Evolutionary conservation across 2,113 vertebrate genomes (phyloP), one percentile per base, ranked within the genome.

Genomic region (Cyrtonyx montezumae): DNA sequence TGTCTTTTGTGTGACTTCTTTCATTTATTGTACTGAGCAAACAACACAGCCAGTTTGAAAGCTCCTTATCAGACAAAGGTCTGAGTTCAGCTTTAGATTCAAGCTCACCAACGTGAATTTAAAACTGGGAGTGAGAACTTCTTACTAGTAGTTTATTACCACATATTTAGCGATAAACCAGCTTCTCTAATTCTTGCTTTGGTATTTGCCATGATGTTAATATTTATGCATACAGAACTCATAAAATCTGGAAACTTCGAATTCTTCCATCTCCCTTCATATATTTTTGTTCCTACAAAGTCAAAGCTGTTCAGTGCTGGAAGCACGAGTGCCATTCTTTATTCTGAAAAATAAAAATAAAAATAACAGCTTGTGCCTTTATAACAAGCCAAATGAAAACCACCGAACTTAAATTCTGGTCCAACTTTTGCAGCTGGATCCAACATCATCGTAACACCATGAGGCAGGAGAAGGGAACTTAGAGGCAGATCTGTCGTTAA

Each of bases 361-460:
- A 95, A 45, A 14, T 37, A 88, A 51, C 10, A 71, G 32, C 25
- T 88, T 78, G 30, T 88, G 61, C 37, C 71, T 90, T 89, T 80
- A 67, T 58, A 90, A 85, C 12, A 61, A 77, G 71, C 37, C 79
- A 87, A 63, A 86, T 51, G 62, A 92, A 94, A 93, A 78, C 32
- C 19, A 81, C 17, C 11, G 56, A 73, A 84, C 13, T 71, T 80
- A 65, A 84, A 43, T 68, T 80, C n/a, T 83, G 43, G 46, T 90
- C 85, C 88, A 94, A 85, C 71, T 81, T 55, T 86, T 94, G 65
- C 79, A 86, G 51, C 92, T 90, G 85, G 68, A 86, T 86, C 43
- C 56, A 85, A 43, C 65, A 68, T 67, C 61, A 45, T 1, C 76
- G 11, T 75, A 86, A 40, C 22, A 22, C 32, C 58, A 34, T 59